These are phyloP conservation scores for Elgaria multicarinata DNA, from an alignment of 2,113 vertebrate genomes.

Conservation along the genomic window DNA sequence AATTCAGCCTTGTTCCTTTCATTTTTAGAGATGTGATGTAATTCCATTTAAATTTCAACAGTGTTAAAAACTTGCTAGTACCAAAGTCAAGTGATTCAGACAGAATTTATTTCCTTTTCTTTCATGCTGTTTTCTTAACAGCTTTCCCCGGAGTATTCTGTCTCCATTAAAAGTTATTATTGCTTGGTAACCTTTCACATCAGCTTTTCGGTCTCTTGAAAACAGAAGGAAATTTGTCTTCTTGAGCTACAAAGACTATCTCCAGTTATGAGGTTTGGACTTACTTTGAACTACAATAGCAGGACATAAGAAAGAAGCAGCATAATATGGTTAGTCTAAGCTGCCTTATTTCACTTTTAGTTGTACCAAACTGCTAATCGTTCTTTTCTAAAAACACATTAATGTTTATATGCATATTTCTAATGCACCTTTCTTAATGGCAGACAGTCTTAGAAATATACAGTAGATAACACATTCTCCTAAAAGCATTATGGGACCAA, in stretches of 20 bases:
- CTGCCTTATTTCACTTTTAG: background rate
- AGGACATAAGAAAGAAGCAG: background rate
- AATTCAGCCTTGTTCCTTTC: background rate
- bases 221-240: background rate
- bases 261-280: background rate
- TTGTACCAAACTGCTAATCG: background rate
- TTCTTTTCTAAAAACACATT: background rate
- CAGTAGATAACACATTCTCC: background rate
- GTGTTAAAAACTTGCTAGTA: background rate
- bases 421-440: background rate
- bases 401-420: background rate
- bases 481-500: fast-evolving
- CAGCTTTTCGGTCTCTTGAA: background rate
- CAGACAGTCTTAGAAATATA: fast-evolving
- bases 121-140: background rate
- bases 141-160: background rate
- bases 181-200: conserved; percentile 17
- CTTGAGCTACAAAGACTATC: conserved; percentile 12
- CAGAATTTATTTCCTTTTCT: conserved; percentile 24
- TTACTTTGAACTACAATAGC: conserved; percentile 5
- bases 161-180: background rate
- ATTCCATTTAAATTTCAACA: background rate
- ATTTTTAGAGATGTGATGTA: fast-evolving
- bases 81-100: background rate
- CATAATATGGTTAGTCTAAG: background rate